Evolutionary conservation across 2,888 invertebrate species (phyloP).

Genomic region (Caenorhabditis macrosperma): DNA sequence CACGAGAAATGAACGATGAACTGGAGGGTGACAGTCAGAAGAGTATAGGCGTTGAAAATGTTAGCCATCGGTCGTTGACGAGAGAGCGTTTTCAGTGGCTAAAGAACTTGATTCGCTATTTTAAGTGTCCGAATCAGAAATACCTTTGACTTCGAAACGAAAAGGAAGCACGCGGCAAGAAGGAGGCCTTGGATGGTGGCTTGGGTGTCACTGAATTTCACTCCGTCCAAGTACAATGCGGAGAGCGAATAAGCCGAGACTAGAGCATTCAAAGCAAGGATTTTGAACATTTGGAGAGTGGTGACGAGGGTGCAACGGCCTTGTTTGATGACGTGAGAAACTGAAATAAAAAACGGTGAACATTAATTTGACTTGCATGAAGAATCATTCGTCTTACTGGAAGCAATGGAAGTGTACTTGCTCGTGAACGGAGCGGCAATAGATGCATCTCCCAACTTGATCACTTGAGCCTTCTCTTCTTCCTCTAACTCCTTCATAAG

Average conservation of each 20-base stretch:
- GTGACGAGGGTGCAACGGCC: constrained; percentile 98
- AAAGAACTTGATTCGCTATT: constrained; percentile 71
- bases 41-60: constrained; percentile 97
- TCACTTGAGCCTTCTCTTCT: constrained; percentile 86
- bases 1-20: constrained; percentile 95
- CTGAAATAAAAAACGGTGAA: constrained; percentile 83
- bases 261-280: constrained; percentile 95
- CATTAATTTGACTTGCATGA: no score
- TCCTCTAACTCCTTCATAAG: constrained; percentile 90
- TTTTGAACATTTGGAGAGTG: constrained; percentile 99
- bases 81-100: constrained; percentile 93
- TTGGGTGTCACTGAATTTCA: constrained; percentile 92
- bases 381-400: no score
- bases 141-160: constrained; percentile 97
- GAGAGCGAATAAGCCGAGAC: constrained; percentile 97
- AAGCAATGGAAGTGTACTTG: constrained; percentile 93
- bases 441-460: constrained; percentile 97
- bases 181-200: constrained; percentile 96
- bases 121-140: neutral
- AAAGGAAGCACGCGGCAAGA: constrained; percentile 96
- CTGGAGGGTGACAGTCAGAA: constrained; percentile 93
- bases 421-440: constrained; percentile 99
- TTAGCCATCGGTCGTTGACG: constrained; percentile 95
- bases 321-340: constrained; percentile 99
- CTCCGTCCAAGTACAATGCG: constrained; percentile 96